phyloP scores from a whole-genome alignment of 2,797 vertebrate species.

The Choloepus didactylus region DNA sequence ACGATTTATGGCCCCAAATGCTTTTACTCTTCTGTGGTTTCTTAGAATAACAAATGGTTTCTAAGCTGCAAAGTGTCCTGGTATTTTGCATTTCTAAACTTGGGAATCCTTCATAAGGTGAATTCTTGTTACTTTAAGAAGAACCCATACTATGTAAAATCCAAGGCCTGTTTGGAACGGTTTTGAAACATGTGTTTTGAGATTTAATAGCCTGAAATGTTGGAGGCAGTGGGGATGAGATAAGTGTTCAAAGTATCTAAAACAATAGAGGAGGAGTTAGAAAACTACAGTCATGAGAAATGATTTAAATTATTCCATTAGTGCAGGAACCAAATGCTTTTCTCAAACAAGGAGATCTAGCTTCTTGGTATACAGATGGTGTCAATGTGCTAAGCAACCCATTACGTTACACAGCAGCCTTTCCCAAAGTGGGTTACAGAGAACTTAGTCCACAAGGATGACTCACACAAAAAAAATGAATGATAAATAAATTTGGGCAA shows the following conservation, averaged over 20 bases:
- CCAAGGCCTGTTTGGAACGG: conserved; percentile 65
- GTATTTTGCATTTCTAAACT: conserved; percentile 72
- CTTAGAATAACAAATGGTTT: conserved; percentile 71
- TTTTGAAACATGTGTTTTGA: conserved; percentile 73
- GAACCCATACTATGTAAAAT: conserved; percentile 57
- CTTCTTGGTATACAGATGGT: conserved; percentile 49
- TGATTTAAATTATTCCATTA: conserved; percentile 65
- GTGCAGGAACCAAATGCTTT: conserved; percentile 66
- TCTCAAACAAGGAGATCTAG: conserved; percentile 59
- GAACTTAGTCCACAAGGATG: neutral
- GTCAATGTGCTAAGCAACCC: neutral
- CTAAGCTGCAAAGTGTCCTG: conserved; percentile 62
- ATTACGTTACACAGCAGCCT: neutral
- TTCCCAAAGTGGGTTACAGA: conserved; percentile 29
- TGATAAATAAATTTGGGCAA: neutral
- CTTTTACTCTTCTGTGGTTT: conserved; percentile 50
- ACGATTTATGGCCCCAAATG: conserved; percentile 81
- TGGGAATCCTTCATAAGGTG: conserved; percentile 66
- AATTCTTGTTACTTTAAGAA: conserved; percentile 60
- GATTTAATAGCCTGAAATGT: conserved; percentile 67
- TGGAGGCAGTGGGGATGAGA: conserved; percentile 70
- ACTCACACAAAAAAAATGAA: neutral
- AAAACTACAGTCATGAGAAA: conserved; percentile 76
- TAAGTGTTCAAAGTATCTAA: conserved; percentile 72
- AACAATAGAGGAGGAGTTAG: conserved; percentile 73